A percentile compares a stretch with the other conserved stretches of the same genome.
phyloP scores from a whole-genome alignment of 2,888 invertebrate species.

The Melitaea athalia region DNA sequence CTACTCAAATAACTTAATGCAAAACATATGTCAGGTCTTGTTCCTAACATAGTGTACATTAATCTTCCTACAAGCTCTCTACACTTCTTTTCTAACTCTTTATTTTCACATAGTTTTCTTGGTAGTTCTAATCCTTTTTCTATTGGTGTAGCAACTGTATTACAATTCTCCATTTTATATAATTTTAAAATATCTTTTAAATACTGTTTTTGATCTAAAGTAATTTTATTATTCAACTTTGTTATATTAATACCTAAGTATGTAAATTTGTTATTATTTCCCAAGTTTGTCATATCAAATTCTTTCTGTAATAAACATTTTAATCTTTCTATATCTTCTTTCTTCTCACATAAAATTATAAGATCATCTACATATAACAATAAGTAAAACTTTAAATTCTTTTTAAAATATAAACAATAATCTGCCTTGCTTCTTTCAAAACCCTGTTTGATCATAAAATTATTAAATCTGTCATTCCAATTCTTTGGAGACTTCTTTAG shows the following conservation, averaged over 20 bases:
- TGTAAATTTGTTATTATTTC: background rate
- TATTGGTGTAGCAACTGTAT: background rate
- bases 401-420: background rate
- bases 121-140: background rate
- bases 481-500: background rate
- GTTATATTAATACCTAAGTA: background rate
- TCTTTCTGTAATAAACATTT: slow-evolving; percentile 17
- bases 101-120: background rate
- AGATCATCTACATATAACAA: slow-evolving; percentile 10
- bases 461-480: background rate
- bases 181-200: background rate
- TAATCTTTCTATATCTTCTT: slow-evolving; percentile 34
- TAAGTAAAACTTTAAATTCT: background rate
- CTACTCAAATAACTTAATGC: slow-evolving; percentile 5
- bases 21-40: slow-evolving; percentile 3
- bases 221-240: background rate
- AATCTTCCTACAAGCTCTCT: background rate
- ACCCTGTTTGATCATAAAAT: background rate
- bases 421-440: background rate
- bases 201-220: background rate
- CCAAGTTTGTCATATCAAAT: background rate
- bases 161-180: background rate
- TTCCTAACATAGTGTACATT: background rate
- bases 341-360: slow-evolving; percentile 37
- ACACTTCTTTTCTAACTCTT: slow-evolving; percentile 1